Conservation (phyloP, 2,113 vertebrate species). For the Cochlearius cochlearius region DNA sequence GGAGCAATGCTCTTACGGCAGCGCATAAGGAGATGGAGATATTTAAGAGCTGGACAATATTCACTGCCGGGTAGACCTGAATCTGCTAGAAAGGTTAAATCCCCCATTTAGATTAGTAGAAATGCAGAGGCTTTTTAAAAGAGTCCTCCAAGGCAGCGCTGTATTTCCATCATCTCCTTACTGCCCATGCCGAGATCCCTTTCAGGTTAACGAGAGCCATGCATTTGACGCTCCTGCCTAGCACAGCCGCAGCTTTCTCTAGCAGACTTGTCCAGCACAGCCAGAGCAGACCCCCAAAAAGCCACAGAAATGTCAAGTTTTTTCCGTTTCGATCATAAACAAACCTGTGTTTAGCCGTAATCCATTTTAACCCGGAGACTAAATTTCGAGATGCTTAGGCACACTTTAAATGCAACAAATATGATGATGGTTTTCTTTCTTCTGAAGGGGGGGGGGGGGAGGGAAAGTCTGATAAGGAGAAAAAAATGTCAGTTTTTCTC, state of each 20-base stretch:
- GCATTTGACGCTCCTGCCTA: neutral
- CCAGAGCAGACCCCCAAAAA: neutral
- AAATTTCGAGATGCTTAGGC: neutral
- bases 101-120: neutral
- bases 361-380: neutral
- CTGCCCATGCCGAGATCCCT: neutral
- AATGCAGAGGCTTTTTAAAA: neutral
- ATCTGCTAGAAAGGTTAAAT: neutral
- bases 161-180: neutral
- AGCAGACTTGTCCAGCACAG: neutral
- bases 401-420: neutral
- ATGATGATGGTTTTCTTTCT: neutral
- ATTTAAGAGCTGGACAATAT: neutral
- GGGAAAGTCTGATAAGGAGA: neutral
- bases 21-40: fast-evolving
- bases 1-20: neutral
- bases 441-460: neutral
- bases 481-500: neutral
- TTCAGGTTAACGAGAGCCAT: neutral
- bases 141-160: neutral
- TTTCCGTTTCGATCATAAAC: neutral
- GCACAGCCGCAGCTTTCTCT: neutral
- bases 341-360: neutral
- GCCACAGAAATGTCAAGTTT: neutral
- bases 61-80: neutral